Percentiles rank a stretch among this genome's conserved stretches.
Evolutionary conservation across 2,113 vertebrate genomes (phyloP).

Genomic region (Diphyllodes magnificus): DNA sequence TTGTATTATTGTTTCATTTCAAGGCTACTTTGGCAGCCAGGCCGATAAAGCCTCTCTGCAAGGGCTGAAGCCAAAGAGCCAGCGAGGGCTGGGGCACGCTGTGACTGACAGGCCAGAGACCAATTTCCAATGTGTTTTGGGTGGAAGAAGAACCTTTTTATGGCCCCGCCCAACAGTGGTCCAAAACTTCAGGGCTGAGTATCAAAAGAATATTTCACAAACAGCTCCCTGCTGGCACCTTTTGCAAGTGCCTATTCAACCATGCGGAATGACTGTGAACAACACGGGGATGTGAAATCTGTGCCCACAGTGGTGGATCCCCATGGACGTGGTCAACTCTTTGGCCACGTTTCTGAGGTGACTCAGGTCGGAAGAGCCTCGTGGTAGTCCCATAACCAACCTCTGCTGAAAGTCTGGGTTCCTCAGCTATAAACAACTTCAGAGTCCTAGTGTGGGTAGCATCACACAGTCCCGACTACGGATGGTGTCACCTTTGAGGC

Average conservation of each 20-base stretch:
- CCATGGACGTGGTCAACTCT: neutral
- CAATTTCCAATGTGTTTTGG: neutral
- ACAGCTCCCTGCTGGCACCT: neutral
- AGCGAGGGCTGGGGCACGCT: neutral
- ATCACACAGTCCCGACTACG: neutral
- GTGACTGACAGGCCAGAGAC: neutral
- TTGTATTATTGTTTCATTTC: neutral
- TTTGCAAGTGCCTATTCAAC: neutral
- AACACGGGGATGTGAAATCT: rapidly evolving
- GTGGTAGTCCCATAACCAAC: rapidly evolving
- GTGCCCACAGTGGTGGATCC: neutral
- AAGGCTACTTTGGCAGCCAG: neutral
- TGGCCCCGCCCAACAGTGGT: rapidly evolving
- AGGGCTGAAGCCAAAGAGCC: neutral
- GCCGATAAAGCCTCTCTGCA: neutral
- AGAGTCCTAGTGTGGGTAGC: neutral
- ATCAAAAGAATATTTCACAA: neutral
- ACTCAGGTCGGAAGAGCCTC: neutral
- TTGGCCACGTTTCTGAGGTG: neutral
- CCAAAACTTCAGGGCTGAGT: neutral
- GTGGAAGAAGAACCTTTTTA: neutral
- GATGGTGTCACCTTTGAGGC: neutral
- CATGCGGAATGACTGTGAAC: neutral
- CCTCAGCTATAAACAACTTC: neutral
- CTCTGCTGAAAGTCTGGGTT: neutral